A percentile compares a stretch with the other conserved stretches of the same genome.
These are phyloP conservation scores for Conus ventricosus DNA, from an alignment of 1,140 invertebrate genomes.

Conservation along the genomic window DNA sequence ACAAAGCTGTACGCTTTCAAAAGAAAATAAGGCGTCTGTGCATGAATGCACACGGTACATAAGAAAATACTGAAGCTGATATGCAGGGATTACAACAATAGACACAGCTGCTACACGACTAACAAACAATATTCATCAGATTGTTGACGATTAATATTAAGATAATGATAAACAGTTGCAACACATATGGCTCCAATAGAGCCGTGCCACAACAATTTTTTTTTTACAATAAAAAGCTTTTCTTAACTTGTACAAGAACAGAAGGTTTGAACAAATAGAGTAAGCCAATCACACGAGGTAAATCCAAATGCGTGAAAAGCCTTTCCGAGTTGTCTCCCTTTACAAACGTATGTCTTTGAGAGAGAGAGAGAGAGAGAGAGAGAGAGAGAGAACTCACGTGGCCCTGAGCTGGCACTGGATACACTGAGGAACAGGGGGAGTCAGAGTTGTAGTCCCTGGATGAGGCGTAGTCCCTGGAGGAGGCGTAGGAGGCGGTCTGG, in stretches of 20 bases:
- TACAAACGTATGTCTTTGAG: too few relatives aligned
- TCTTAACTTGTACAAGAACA: too few relatives aligned
- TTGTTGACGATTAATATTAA: too few relatives aligned
- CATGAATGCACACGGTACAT: not conserved
- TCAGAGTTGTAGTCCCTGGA: conserved; percentile 62
- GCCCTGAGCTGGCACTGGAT: conserved; percentile 67
- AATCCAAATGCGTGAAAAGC: too few relatives aligned
- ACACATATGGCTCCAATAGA: too few relatives aligned
- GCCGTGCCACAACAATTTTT: too few relatives aligned
- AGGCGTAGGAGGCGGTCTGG: conserved; percentile 19
- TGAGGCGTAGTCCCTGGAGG: conserved; percentile 38
- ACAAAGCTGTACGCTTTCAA: not conserved
- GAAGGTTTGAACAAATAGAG: too few relatives aligned
- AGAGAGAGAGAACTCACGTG: conserved; percentile 56
- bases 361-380: not conserved
- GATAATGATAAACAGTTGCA: too few relatives aligned
- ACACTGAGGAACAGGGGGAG: conserved; percentile 70
- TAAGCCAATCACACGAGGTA: too few relatives aligned
- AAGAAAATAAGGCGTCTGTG: not conserved
- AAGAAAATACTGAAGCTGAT: not conserved
- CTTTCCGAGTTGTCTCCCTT: too few relatives aligned
- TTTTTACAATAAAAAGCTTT: too few relatives aligned
- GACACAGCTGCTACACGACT: not conserved
- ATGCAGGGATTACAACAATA: not conserved
- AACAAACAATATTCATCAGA: too few relatives aligned